phyloP scores from a whole-genome alignment of 2,888 invertebrate species.

The Antheraea yamamai region DNA sequence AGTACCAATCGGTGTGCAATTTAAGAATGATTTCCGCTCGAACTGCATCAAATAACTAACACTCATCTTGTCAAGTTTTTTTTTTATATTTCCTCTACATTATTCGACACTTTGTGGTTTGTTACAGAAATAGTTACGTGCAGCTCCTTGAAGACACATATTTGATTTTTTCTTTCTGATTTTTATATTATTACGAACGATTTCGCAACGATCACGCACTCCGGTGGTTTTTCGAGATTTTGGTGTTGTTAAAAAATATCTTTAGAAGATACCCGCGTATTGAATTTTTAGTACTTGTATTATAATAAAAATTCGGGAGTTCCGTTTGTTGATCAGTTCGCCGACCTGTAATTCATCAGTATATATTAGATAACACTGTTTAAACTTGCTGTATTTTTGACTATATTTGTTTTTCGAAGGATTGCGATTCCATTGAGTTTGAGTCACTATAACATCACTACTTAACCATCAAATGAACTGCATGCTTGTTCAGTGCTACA shows the following conservation, averaged over 20 bases:
- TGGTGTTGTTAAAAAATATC: conserved; percentile 38
- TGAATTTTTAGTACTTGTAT: neutral
- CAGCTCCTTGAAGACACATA: conserved; percentile 35
- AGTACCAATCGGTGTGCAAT: conserved; percentile 67
- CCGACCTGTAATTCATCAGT: neutral
- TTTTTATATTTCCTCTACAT: conserved; percentile 50
- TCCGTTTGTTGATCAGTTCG: neutral
- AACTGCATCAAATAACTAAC: conserved; percentile 67
- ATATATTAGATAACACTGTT: neutral
- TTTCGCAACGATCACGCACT: conserved; percentile 51
- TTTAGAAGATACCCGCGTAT: conserved; percentile 44
- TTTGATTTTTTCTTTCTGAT: conserved; percentile 39
- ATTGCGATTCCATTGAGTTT: no score
- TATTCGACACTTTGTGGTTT: conserved; percentile 56
- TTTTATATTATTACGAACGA: conserved; percentile 45
- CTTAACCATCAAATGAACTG: no score
- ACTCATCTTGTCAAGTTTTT: conserved; percentile 61
- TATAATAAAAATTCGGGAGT: neutral
- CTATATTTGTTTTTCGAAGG: neutral
- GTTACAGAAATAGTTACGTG: conserved; percentile 39
- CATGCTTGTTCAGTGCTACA: no score
- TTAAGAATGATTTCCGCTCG: conserved; percentile 80
- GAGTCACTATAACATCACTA: no score
- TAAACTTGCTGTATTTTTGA: neutral
- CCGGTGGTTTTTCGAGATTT: conserved; percentile 43